phyloP scores from a whole-genome alignment of 2,888 invertebrate species.

The Globia sparganii region DNA sequence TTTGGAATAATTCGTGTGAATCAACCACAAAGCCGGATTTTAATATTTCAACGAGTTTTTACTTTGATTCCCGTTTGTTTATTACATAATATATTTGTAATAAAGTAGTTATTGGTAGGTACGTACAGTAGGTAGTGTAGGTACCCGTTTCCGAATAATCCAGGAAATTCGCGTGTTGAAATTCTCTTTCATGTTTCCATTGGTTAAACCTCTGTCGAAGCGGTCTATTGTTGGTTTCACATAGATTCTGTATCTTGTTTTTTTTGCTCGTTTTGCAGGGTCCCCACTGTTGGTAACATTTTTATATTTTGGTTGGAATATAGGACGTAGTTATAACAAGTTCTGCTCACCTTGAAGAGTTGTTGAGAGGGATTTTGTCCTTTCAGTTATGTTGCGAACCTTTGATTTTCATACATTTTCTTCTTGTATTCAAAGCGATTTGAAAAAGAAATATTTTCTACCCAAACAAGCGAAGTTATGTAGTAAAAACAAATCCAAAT shows the following conservation, averaged over 20 bases:
- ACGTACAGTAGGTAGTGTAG: slow-evolving; percentile 15
- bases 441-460: not conserved
- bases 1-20: not conserved
- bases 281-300: slow-evolving; percentile 65
- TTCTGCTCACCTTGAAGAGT: slow-evolving; percentile 40
- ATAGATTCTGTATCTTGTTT: slow-evolving; percentile 72
- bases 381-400: slow-evolving; percentile 19
- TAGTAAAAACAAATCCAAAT: slow-evolving; percentile 11
- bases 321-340: slow-evolving; percentile 51
- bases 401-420: slow-evolving; percentile 19
- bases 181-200: slow-evolving; percentile 79
- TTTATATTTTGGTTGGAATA: slow-evolving; percentile 54
- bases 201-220: slow-evolving; percentile 74
- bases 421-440: slow-evolving; percentile 1
- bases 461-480: not conserved
- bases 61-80: not conserved
- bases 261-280: slow-evolving; percentile 66
- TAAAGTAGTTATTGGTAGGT: slow-evolving; percentile 51
- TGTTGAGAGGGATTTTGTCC: slow-evolving; percentile 36
- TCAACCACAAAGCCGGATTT: not conserved
- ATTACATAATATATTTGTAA: slow-evolving; percentile 8
- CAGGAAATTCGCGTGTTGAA: slow-evolving; percentile 71
- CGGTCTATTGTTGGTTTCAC: slow-evolving; percentile 76
- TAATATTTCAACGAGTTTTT: slow-evolving; percentile 24
- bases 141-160: slow-evolving; percentile 74